phyloP scores from a whole-genome alignment of 1,140 invertebrate genomes.

The Drosophila asahinai region DNA sequence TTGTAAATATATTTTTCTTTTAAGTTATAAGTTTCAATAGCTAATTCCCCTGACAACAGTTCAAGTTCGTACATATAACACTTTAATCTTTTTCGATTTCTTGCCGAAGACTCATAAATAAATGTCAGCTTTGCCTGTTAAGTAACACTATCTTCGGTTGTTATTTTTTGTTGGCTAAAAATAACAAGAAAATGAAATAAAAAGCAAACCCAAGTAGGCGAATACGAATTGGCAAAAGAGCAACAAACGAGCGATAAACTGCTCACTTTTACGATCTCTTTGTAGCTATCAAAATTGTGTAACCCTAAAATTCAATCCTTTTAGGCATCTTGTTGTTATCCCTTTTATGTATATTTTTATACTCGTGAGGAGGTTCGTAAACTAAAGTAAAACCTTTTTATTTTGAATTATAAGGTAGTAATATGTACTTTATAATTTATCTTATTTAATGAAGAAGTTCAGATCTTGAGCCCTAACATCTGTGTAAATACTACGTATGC shows the following conservation, averaged over 20 bases:
- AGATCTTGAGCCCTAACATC: neutral
- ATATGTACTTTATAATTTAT: too few species aligned
- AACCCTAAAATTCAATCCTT: neutral
- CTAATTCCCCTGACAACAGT: neutral
- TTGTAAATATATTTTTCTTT: neutral
- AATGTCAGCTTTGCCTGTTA: conserved; percentile 21
- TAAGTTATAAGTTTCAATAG: neutral
- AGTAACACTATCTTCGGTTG: conserved; percentile 38
- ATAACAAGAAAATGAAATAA: conserved; percentile 43
- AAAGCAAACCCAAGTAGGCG: conserved; percentile 28
- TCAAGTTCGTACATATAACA: neutral
- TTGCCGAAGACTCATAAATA: conserved; percentile 4
- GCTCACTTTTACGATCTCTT: conserved; percentile 12
- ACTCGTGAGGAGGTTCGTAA: neutral
- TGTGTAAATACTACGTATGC: neutral
- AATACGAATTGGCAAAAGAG: conserved; percentile 33
- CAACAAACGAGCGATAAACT: conserved; percentile 22
- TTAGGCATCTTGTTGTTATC: neutral
- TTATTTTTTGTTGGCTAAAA: conserved; percentile 46
- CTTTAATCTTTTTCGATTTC: conserved; percentile 3
- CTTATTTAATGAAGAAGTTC: neutral
- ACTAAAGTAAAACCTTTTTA: neutral
- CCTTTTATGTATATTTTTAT: neutral
- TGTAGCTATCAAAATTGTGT: conserved; percentile 2
- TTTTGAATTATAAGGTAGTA: neutral